Evolutionary conservation across 2,888 invertebrate species (phyloP).

Genomic region (Xylota sylvarum): DNA sequence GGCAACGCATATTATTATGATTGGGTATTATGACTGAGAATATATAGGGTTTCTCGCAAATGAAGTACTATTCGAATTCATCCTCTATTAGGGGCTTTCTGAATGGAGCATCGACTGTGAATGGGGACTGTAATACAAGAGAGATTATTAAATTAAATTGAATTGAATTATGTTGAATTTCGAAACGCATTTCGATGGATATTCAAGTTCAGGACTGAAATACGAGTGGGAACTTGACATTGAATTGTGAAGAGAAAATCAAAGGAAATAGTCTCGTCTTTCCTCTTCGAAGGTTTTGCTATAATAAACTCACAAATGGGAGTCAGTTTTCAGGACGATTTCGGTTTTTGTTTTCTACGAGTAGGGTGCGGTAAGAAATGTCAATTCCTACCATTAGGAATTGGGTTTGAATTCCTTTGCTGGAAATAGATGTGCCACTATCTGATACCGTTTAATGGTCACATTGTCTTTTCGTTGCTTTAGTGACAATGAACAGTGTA

Average conservation of each 20-base stretch:
- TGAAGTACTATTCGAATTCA: background rate
- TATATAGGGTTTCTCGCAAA: slow-evolving; percentile 9
- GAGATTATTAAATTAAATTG: slow-evolving; percentile 20
- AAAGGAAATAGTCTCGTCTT: background rate
- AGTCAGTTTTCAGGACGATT: slow-evolving; percentile 4
- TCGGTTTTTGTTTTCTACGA: background rate
- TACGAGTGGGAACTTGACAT: background rate
- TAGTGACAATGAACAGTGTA: background rate
- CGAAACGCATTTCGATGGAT: background rate
- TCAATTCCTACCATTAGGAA: slow-evolving; percentile 20
- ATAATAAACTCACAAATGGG: background rate
- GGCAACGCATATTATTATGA: slow-evolving; percentile 12
- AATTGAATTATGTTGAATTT: slow-evolving; percentile 13
- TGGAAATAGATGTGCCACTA: background rate
- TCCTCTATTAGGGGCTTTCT: background rate
- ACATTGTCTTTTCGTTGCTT: slow-evolving; percentile 3
- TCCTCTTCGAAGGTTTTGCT: background rate
- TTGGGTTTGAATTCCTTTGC: slow-evolving; percentile 2
- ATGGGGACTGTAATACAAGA: background rate
- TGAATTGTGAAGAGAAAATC: background rate
- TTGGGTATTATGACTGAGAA: background rate
- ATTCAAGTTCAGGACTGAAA: background rate
- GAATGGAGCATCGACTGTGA: background rate
- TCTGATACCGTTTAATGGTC: slow-evolving; percentile 12
- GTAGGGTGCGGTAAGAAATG: slow-evolving; percentile 33